These are phyloP conservation scores for Fragum fragum DNA, from an alignment of 2,888 invertebrate genomes.

Conservation along the genomic window DNA sequence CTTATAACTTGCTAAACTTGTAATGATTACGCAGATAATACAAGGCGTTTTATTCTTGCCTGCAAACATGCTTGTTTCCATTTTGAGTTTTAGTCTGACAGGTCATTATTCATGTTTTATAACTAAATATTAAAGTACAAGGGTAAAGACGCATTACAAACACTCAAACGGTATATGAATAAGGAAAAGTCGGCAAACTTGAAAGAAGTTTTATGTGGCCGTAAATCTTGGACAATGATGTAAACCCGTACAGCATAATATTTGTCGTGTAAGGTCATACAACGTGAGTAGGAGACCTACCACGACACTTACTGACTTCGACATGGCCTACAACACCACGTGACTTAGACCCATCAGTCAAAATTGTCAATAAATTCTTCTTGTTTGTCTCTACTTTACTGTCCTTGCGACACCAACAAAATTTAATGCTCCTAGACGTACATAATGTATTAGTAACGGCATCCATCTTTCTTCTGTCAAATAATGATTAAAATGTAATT, in stretches of 20 bases:
- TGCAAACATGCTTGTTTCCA: background rate
- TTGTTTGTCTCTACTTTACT: constrained; percentile 2
- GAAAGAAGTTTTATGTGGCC: constrained; percentile 31
- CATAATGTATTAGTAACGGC: background rate
- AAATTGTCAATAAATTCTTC: background rate
- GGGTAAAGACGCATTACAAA: background rate
- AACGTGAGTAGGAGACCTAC: constrained; percentile 11
- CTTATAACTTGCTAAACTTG: too few species aligned
- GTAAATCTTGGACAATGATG: constrained; percentile 44
- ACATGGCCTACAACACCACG: constrained; percentile 7
- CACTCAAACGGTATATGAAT: constrained; percentile 15
- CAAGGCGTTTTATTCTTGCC: background rate
- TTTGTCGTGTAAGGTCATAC: constrained; percentile 21
- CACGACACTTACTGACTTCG: background rate
- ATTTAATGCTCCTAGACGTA: background rate
- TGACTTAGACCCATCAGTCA: background rate
- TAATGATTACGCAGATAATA: too few species aligned
- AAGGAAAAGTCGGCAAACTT: constrained; percentile 28
- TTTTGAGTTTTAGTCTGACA: background rate
- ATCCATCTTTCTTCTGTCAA: background rate
- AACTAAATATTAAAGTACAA: constrained; percentile 3
- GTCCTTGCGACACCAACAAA: background rate
- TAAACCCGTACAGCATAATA: constrained; percentile 16
- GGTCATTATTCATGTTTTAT: background rate
- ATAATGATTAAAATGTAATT: background rate